Evolutionary conservation across 2,888 invertebrate species (phyloP), one percentile per base, ranked within the genome.

Genomic region (Arctia plantaginis): DNA sequence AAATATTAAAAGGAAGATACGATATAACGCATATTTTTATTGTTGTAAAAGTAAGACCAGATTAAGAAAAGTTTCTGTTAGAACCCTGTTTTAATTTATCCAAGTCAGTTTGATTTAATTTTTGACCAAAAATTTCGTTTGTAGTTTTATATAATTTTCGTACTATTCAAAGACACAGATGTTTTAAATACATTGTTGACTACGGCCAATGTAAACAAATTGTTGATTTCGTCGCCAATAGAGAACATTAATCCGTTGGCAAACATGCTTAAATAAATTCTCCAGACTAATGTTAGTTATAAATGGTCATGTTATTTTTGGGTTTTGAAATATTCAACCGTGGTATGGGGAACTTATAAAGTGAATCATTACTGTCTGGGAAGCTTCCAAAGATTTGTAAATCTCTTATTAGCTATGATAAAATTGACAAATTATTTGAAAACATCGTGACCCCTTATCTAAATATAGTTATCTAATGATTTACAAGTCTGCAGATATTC

Each of bases 121-220:
- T 62, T 23, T 30, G 30, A 44, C 20, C 27, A 44, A 30, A 67
- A 10, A 23, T 67, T 30, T 30, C 20, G 27, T 10, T 44, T 10
- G 10, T 41, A 44, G 47, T 15, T 20, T 30, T 20, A 73, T 69
- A 78, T 77, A 83, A 89, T 87, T 88, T 86, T 87, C 79, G 77
- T 76, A 76, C 72, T 77, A 72, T 76, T 70, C 79, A 83, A 87
- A 83, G 81, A 83, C 85, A 80, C 90, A 90, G 89, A 88, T 91
- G 90, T 81, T 86, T 85, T 82, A 84, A 80, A 87, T 84, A 83
- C 80, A 84, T 84, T 80, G 76, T 80, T 78, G 77, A 74, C 77
- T 79, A 76, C 77, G 83, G 87, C 88, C 86, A 90, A 90, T 80
- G 82, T 83, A 87, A 83, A 84, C 78, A 84, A 74, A 79, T 81